These are phyloP conservation scores for Tridacna gigas DNA, from an alignment of 2,888 invertebrate species.

Conservation along the genomic window DNA sequence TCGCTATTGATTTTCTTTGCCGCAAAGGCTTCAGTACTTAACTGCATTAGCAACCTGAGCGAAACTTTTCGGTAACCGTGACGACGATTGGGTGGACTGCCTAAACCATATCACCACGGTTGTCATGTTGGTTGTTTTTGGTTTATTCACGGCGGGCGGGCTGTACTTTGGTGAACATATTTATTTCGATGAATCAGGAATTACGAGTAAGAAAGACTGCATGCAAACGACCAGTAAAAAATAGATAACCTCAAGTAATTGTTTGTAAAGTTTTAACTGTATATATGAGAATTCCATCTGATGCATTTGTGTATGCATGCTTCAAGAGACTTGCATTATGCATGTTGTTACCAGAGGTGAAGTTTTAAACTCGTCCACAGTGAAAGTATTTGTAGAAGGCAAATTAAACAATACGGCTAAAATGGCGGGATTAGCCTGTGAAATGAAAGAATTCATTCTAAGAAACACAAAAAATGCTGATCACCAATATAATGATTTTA, in stretches of 20 bases:
- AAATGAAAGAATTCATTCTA: too few species aligned
- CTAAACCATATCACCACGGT: slow-evolving; percentile 78
- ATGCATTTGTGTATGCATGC: background rate
- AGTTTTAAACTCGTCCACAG: too few species aligned
- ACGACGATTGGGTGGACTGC: slow-evolving; percentile 79
- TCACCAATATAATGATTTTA: too few species aligned
- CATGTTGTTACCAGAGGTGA: too few species aligned
- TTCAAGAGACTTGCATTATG: background rate
- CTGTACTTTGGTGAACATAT: slow-evolving; percentile 74
- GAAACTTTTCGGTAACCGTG: slow-evolving; percentile 71
- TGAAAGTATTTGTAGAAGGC: too few species aligned
- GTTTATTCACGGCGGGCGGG: slow-evolving; percentile 75
- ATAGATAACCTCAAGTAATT: background rate
- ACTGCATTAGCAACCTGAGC: slow-evolving; percentile 67
- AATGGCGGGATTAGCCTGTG: too few species aligned
- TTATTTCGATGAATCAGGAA: slow-evolving; percentile 75
- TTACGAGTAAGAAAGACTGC: slow-evolving; percentile 60
- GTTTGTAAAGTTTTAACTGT: background rate
- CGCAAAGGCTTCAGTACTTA: background rate
- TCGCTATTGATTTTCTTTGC: too few species aligned
- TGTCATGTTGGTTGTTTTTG: slow-evolving; percentile 73
- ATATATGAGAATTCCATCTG: background rate
- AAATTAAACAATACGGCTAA: too few species aligned
- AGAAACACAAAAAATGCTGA: too few species aligned
- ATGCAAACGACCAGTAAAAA: too few species aligned